Evolutionary conservation across 2,888 invertebrate species (phyloP).

Genomic region (Neoascia interrupta): DNA sequence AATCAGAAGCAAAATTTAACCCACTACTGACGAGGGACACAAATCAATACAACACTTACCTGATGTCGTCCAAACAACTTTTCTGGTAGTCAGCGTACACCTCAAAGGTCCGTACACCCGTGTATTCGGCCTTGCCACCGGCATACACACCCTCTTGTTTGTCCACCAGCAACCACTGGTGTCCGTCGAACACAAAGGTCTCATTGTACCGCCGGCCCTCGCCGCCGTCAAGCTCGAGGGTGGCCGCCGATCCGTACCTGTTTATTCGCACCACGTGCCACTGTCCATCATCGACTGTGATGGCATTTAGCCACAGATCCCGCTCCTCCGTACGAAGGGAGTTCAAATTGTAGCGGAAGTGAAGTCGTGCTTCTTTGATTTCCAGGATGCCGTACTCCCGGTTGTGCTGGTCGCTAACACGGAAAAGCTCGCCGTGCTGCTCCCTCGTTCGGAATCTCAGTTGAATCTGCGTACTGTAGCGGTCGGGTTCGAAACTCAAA

Average conservation of each 20-base stretch:
- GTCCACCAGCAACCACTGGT: slow-evolving; percentile 94
- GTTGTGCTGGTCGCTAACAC: slow-evolving; percentile 96
- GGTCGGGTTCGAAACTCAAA: slow-evolving; percentile 94
- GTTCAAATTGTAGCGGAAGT: slow-evolving; percentile 96
- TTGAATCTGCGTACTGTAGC: slow-evolving; percentile 95
- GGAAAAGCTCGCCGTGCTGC: slow-evolving; percentile 94
- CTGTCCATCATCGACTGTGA: slow-evolving; percentile 96
- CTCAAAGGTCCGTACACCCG: slow-evolving; percentile 95
- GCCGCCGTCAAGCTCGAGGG: slow-evolving; percentile 95
- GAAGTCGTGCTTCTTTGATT: slow-evolving; percentile 93
- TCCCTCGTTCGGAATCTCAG: slow-evolving; percentile 95
- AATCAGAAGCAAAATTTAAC: background rate
- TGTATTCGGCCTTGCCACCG: slow-evolving; percentile 97
- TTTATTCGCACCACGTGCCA: slow-evolving; percentile 97
- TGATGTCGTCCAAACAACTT: slow-evolving; percentile 86
- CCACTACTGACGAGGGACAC: slow-evolving; percentile 3
- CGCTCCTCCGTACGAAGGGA: slow-evolving; percentile 93
- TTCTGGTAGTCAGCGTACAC: slow-evolving; percentile 97
- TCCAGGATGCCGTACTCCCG: slow-evolving; percentile 95
- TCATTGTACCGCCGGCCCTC: slow-evolving; percentile 96
- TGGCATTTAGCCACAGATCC: slow-evolving; percentile 93
- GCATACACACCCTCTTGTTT: slow-evolving; percentile 97
- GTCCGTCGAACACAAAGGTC: slow-evolving; percentile 93
- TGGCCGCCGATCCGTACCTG: slow-evolving; percentile 95
- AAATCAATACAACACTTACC: slow-evolving; percentile 72